Percentiles rank a stretch among this genome's conserved stretches.
Conservation (phyloP, 2,113 vertebrate species). For the Python bivittatus region DNA sequence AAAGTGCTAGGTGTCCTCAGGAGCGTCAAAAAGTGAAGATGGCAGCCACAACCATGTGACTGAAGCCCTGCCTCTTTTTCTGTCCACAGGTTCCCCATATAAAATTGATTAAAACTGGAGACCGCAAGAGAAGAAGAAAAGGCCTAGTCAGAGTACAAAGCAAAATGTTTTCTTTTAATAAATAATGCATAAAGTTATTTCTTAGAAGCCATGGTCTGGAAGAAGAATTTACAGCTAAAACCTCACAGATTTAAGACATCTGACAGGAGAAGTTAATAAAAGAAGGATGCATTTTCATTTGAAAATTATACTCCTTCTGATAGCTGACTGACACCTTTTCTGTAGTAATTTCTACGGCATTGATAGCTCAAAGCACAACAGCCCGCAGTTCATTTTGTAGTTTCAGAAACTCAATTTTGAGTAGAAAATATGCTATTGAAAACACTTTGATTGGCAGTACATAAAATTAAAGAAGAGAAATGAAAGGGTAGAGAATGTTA, state of each 20-base stretch:
- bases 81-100: background rate
- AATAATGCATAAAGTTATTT: background rate
- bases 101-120: background rate
- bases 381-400: background rate
- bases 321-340: background rate
- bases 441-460: background rate
- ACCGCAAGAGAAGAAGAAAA: background rate
- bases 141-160: background rate
- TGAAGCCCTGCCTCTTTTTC: no score
- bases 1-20: no score
- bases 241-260: background rate
- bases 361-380: background rate
- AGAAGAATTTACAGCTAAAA: background rate
- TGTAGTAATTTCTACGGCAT: background rate
- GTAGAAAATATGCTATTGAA: background rate
- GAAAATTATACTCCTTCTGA: background rate
- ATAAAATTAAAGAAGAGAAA: background rate
- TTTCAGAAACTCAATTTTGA: background rate
- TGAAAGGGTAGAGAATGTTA: background rate
- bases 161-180: background rate
- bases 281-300: background rate
- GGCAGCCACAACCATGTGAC: no score
- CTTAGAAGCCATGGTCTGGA: background rate
- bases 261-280: background rate
- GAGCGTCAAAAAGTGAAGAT: no score